Conservation (phyloP, 2,888 invertebrate genomes). For the Drosophila kanekoi region DNA sequence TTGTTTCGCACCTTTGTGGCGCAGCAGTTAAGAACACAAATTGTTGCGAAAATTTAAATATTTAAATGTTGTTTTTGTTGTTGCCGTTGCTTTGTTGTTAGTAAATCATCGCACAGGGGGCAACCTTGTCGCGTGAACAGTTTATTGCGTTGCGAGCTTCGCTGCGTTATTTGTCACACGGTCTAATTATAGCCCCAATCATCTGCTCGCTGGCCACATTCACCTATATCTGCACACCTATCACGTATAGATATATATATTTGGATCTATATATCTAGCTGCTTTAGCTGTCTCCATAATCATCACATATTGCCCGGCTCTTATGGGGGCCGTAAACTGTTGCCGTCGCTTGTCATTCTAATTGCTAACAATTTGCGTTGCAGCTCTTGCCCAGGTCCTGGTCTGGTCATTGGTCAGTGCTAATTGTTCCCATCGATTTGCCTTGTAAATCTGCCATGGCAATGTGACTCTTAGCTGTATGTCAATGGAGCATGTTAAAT, state of each 20-base stretch:
- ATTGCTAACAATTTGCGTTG: slow-evolving; percentile 68
- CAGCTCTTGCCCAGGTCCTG: slow-evolving; percentile 21
- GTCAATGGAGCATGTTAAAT: slow-evolving; percentile 32
- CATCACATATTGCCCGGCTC: slow-evolving; percentile 54
- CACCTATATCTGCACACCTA: slow-evolving; percentile 24
- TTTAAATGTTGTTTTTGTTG: slow-evolving; percentile 7
- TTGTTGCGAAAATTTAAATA: slow-evolving; percentile 25
- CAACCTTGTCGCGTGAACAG: slow-evolving; percentile 74
- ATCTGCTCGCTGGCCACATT: slow-evolving; percentile 37
- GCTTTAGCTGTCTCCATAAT: slow-evolving; percentile 39
- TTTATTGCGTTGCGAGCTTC: slow-evolving; percentile 70
- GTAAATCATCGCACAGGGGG: slow-evolving; percentile 44
- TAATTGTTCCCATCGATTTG: slow-evolving; percentile 48
- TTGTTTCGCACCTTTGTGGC: slow-evolving; percentile 68
- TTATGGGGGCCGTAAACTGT: slow-evolving; percentile 32
- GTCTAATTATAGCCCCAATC: slow-evolving; percentile 64
- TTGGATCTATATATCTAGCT: slow-evolving; percentile 6
- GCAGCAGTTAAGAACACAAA: slow-evolving; percentile 17
- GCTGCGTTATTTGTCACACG: slow-evolving; percentile 51
- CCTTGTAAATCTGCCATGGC: slow-evolving; percentile 30
- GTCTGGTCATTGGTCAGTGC: slow-evolving; percentile 23
- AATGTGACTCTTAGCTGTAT: slow-evolving; percentile 13
- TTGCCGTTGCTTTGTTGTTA: slow-evolving; percentile 37
- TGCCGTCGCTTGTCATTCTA: slow-evolving; percentile 29
- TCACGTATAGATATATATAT: slow-evolving; percentile 1